Percentiles rank a stretch among this genome's conserved stretches.
Conservation (phyloP, 2,797 vertebrate species). For the Neosilurus mollespiculum region DNA sequence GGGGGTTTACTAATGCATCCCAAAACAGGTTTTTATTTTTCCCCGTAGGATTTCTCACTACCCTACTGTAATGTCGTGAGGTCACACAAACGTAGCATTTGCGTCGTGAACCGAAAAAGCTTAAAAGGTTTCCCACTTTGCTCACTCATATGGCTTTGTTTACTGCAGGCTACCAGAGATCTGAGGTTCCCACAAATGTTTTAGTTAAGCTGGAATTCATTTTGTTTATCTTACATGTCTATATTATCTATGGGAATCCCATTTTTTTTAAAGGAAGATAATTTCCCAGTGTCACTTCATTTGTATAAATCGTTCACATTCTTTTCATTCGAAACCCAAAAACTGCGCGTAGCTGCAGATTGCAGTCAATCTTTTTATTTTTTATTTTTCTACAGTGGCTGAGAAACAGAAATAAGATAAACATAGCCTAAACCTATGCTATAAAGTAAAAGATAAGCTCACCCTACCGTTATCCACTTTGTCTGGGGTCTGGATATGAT, state of each 20-base stretch:
- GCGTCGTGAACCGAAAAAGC: background rate
- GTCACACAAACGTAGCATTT: background rate
- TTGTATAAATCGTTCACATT: background rate
- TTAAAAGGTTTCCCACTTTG: background rate
- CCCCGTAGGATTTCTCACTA: constrained; percentile 55
- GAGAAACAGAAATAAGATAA: constrained; percentile 27
- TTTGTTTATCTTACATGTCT: constrained; percentile 25
- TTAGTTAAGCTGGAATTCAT: background rate
- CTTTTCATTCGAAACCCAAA: background rate
- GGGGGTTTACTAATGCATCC: constrained; percentile 69
- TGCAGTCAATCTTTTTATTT: background rate
- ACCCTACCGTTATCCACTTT: constrained; percentile 27
- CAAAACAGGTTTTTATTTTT: constrained; percentile 65
- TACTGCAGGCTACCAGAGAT: background rate
- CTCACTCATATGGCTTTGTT: constrained; percentile 23
- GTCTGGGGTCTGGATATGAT: constrained; percentile 49
- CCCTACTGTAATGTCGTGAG: background rate
- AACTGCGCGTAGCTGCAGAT: background rate
- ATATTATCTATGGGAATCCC: background rate
- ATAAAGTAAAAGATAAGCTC: constrained; percentile 13
- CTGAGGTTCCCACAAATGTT: constrained; percentile 13
- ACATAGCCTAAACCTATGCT: constrained; percentile 23
- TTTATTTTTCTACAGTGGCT: background rate
- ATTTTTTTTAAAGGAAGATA: background rate
- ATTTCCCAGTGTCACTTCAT: background rate